These are phyloP conservation scores for Drosophila littoralis DNA, from an alignment of 1,140 invertebrate species.

Conservation along the genomic window DNA sequence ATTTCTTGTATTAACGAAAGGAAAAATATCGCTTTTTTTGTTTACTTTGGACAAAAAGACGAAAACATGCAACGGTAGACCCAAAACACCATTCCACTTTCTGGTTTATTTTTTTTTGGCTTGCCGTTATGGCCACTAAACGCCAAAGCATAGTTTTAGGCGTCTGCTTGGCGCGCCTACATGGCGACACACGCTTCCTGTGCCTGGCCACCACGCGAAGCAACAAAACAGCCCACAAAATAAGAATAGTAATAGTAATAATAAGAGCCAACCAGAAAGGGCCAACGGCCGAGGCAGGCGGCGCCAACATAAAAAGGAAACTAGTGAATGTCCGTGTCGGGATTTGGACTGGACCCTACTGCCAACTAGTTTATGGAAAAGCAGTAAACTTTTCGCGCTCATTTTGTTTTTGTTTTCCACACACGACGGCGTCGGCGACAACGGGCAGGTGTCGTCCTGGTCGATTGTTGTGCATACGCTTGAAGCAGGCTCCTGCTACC, in stretches of 20 bases:
- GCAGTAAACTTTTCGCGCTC: conserved; percentile 61
- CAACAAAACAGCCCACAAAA: conserved; percentile 56
- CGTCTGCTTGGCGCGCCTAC: conserved; percentile 78
- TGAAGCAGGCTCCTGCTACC: conserved; percentile 7
- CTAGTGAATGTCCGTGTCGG: conserved; percentile 15
- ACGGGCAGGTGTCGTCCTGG: conserved; percentile 21
- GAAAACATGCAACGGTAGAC: conserved; percentile 71
- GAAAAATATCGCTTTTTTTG: conserved; percentile 59
- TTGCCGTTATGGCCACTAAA: conserved; percentile 78
- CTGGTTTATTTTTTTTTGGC: conserved; percentile 34
- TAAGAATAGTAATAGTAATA: conserved; percentile 76
- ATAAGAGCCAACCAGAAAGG: conserved; percentile 53
- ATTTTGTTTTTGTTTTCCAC: conserved; percentile 51
- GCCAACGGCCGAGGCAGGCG: conserved; percentile 62
- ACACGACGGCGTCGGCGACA: conserved; percentile 3
- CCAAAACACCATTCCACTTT: conserved; percentile 9
- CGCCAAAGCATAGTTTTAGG: conserved; percentile 78
- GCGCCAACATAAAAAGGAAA: conserved; percentile 49
- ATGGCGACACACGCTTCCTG: conserved; percentile 78
- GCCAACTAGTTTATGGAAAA: conserved; percentile 72
- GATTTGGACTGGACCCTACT: conserved; percentile 12
- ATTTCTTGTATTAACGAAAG: conserved; percentile 76
- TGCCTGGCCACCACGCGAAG: conserved; percentile 29
- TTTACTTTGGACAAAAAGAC: conserved; percentile 57
- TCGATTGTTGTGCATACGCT: conserved; percentile 31